Base-by-base conservation (phyloP, 2,888 invertebrate genomes). In the Eristalis pertinax region DNA sequence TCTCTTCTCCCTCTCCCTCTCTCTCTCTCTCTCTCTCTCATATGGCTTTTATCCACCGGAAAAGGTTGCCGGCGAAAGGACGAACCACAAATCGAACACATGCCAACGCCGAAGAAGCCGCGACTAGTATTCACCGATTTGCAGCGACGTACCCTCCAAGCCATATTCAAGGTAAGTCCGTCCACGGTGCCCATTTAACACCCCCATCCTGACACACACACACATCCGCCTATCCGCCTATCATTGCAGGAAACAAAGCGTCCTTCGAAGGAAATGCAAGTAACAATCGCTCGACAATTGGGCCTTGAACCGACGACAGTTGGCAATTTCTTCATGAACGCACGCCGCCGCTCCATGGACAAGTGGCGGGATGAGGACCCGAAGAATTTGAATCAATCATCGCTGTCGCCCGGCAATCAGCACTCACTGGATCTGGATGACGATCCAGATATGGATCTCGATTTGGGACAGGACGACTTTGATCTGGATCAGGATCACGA, bases 291-390 rank as follows among this genome's bases (percentile, higher is more conserved):
- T 35, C 95, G 99, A 90, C 99, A 99, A 93, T 94, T 99, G 91
- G 99, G 99, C 88, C 95, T 99, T 89, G 99, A 99, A 93, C 98
- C 99, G 74, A 98, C 98, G 75, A 99, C 99, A 13, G 99, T 99
- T 82, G 99, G 99, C 69, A 99, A 99, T 93, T 99, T 99, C 95
- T 99, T 99, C 94, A 99, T 99, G 99, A 99, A 99, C 94, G 99
- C 99, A n/a, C 95, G 99, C 84, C 95, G 99, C 90, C 95, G 99
- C 89, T 97, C 97, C 3, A 97, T 97, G 97, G 99, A 99, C 94
- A 99, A 99, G 92, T 99, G 99, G 99, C 97, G 98, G 93, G 99
- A 99, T 92, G 98, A 98, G 91, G 98, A 96, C 64, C 89, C 90
- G 0, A 92, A 92, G 60, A 91, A 90, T 73, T 62, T 89, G 22